These are phyloP conservation scores for Iselma pallidipennis DNA, from an alignment of 2,888 invertebrate species.

Conservation along the genomic window DNA sequence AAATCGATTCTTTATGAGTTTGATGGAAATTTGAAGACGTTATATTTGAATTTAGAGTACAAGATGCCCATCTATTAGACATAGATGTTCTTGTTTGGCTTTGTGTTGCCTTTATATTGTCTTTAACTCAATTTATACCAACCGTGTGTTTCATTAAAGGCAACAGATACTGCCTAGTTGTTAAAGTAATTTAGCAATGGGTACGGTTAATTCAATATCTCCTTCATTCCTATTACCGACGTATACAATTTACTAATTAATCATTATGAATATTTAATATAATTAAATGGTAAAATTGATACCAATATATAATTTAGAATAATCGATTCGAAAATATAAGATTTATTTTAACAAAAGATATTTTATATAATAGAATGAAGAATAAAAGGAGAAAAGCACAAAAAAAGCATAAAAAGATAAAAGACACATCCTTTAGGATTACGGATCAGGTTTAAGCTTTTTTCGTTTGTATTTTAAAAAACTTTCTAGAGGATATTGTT, in stretches of 20 bases:
- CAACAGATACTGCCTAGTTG: background rate
- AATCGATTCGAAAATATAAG: too few species aligned
- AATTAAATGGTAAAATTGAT: too few species aligned
- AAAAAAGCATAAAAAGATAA: background rate
- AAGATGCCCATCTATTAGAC: too few species aligned
- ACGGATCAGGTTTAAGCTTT: background rate
- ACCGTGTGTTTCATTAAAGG: background rate
- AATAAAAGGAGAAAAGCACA: background rate
- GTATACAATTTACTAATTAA: too few species aligned
- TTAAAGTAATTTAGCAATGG: background rate
- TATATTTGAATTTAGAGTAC: constrained; percentile 8
- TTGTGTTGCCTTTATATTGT: background rate
- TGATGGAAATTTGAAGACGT: background rate
- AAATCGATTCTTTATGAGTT: too few species aligned
- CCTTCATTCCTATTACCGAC: too few species aligned
- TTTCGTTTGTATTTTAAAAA: background rate
- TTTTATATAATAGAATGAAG: too few species aligned
- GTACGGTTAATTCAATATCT: background rate
- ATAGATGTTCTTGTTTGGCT: background rate
- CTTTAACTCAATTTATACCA: background rate
- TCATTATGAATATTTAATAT: too few species aligned
- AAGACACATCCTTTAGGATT: background rate
- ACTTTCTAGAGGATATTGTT: background rate
- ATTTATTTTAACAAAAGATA: too few species aligned
- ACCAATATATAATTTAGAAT: too few species aligned